A percentile compares a stretch with the other conserved stretches of the same genome.
Conservation (phyloP, 2,888 invertebrate species). For the Lochmaea crataegi region DNA sequence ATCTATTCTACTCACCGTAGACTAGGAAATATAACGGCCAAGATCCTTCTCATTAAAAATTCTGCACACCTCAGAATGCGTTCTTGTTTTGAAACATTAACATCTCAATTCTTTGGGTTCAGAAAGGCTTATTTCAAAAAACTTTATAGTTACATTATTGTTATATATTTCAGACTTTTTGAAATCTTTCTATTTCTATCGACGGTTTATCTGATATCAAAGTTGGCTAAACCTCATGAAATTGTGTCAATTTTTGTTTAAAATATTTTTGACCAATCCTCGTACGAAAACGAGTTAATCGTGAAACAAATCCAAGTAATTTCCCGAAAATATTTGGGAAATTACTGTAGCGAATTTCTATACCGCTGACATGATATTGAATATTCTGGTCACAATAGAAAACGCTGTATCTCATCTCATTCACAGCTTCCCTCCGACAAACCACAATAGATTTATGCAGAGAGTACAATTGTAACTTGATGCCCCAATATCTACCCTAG, state of each 20-base stretch:
- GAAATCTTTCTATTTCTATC: no score
- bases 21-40: no score
- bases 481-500: slow-evolving; percentile 52
- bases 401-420: slow-evolving; percentile 52
- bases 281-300: slow-evolving; percentile 10
- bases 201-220: no score
- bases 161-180: no score
- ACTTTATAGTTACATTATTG: no score
- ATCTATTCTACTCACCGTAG: no score
- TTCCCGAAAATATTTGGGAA: slow-evolving; percentile 16
- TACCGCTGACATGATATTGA: slow-evolving; percentile 44
- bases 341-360: slow-evolving; percentile 23
- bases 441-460: slow-evolving; percentile 50
- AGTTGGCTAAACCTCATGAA: no score
- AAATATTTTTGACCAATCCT: not conserved
- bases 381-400: slow-evolving; percentile 40
- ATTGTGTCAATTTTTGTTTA: not conserved
- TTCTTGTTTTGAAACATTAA: no score
- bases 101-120: no score
- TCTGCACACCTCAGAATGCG: no score
- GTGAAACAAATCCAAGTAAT: slow-evolving; percentile 16
- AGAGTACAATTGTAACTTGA: slow-evolving; percentile 54
- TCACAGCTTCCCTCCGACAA: slow-evolving; percentile 51
- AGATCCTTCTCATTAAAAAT: no score
- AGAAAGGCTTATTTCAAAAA: no score